phyloP scores from a whole-genome alignment of 2,888 invertebrate genomes.

The Serripes groenlandicus region DNA sequence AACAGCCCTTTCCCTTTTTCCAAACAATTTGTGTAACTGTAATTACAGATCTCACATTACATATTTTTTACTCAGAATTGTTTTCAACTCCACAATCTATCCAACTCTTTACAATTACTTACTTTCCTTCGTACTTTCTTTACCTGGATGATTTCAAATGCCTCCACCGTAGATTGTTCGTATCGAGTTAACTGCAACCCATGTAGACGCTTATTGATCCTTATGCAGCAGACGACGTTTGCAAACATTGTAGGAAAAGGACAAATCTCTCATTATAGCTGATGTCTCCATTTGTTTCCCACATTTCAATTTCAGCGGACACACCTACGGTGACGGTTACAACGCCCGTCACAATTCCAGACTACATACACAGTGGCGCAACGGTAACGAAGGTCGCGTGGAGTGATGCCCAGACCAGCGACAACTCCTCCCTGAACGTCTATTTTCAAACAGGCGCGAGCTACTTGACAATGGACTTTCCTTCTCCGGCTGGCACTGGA shows the following conservation, averaged over 20 bases:
- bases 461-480: slow-evolving; percentile 9
- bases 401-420: slow-evolving; percentile 39
- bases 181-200: too few relatives aligned
- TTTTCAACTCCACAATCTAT: too few relatives aligned
- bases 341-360: slow-evolving; percentile 35
- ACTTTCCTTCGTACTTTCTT: too few relatives aligned
- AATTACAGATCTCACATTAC: too few relatives aligned
- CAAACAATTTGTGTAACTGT: too few relatives aligned
- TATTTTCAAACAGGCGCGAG: slow-evolving; percentile 3
- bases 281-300: neutral
- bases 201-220: too few relatives aligned
- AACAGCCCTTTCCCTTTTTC: too few relatives aligned
- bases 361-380: slow-evolving; percentile 45
- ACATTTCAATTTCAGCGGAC: slow-evolving; percentile 25
- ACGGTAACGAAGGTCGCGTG: slow-evolving; percentile 40
- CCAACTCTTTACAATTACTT: too few relatives aligned
- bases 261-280: neutral
- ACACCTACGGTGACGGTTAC: slow-evolving; percentile 5
- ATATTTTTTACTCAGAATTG: too few relatives aligned
- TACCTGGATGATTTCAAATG: too few relatives aligned
- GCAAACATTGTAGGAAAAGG: neutral
- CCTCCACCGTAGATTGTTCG: too few relatives aligned
- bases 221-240: too few relatives aligned
- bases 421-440: slow-evolving; percentile 47
- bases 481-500: slow-evolving; percentile 1